phyloP scores from a whole-genome alignment of 2,888 invertebrate species.

The Epinotia ramella region DNA sequence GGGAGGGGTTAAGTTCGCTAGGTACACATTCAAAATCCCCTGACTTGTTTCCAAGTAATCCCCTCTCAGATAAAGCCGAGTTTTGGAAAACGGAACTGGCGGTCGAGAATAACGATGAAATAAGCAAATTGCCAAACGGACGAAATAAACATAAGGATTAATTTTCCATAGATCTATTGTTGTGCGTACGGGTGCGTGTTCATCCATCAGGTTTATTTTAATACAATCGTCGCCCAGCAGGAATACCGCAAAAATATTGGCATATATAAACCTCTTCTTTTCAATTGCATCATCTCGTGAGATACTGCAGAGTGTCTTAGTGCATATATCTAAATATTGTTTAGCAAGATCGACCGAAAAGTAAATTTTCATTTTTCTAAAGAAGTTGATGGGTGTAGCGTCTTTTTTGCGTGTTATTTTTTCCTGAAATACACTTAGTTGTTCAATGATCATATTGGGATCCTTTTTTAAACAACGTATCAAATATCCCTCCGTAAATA shows the following conservation, averaged over 20 bases:
- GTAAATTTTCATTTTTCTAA: conserved; percentile 64
- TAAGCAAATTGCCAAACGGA: conserved; percentile 64
- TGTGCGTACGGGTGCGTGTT: conserved; percentile 56
- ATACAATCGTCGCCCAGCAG: conserved; percentile 55
- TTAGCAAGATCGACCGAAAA: conserved; percentile 62
- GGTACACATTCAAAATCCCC: conserved; percentile 61
- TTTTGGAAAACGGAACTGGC: conserved; percentile 27
- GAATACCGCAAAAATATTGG: conserved; percentile 58
- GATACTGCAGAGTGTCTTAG: conserved; percentile 47
- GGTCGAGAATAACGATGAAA: conserved; percentile 57
- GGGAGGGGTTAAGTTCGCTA: conserved; percentile 57
- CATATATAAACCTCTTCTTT: conserved; percentile 21
- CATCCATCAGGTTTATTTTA: conserved; percentile 57
- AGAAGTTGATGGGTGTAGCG: conserved; percentile 53
- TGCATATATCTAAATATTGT: conserved; percentile 56
- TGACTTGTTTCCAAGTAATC: conserved; percentile 63
- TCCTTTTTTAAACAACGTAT: conserved; percentile 54
- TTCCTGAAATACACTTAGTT: conserved; percentile 47
- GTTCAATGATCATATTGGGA: conserved; percentile 47
- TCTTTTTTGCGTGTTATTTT: conserved; percentile 20
- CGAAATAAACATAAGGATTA: conserved; percentile 46
- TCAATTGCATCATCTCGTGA: background rate
- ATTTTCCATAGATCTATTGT: conserved; percentile 59
- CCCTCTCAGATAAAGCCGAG: conserved; percentile 51
- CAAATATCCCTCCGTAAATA: conserved; percentile 48